Percentiles rank a stretch among this genome's conserved stretches.
phyloP scores from a whole-genome alignment of 2,888 invertebrate genomes.

The Heteropelma amictum region DNA sequence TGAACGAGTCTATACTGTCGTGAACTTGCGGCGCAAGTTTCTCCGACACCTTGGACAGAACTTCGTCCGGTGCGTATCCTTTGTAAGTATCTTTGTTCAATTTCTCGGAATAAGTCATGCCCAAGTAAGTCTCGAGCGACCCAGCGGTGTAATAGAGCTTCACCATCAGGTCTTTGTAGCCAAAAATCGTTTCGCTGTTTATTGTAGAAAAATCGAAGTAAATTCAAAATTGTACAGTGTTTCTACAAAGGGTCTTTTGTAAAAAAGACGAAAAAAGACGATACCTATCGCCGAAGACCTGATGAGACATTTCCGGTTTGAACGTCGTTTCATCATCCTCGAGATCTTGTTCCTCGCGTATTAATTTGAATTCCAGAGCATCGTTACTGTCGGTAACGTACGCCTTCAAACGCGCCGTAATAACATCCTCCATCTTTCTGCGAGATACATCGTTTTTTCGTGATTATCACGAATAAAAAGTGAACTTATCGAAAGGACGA shows the following conservation, averaged over 20 bases:
- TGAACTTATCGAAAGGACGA: not conserved
- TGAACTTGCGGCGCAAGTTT: constrained; percentile 86
- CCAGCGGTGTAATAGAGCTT: constrained; percentile 90
- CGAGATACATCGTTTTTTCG: not conserved
- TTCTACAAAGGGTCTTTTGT: too few species aligned
- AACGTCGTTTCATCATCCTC: constrained; percentile 84
- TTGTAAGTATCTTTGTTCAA: constrained; percentile 81
- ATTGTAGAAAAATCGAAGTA: not conserved
- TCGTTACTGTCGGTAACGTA: constrained; percentile 78
- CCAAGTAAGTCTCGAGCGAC: constrained; percentile 88
- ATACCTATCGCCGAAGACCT: constrained; percentile 91
- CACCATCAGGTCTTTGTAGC: constrained; percentile 90
- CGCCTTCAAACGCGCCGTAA: constrained; percentile 70
- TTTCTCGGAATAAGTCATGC: constrained; percentile 86
- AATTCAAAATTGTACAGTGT: not conserved
- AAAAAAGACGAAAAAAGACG: too few species aligned
- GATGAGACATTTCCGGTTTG: constrained; percentile 93
- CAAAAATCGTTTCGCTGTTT: constrained; percentile 95
- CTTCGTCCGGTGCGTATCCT: constrained; percentile 86
- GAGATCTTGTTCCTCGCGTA: constrained; percentile 83
- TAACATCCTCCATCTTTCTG: constrained; percentile 71
- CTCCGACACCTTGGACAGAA: constrained; percentile 84
- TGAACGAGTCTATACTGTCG: constrained; percentile 86
- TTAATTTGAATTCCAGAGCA: constrained; percentile 79
- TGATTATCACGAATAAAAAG: not conserved